Evolutionary conservation across 2,888 invertebrate genomes (phyloP).

Genomic region (Oscheius sp.): DNA sequence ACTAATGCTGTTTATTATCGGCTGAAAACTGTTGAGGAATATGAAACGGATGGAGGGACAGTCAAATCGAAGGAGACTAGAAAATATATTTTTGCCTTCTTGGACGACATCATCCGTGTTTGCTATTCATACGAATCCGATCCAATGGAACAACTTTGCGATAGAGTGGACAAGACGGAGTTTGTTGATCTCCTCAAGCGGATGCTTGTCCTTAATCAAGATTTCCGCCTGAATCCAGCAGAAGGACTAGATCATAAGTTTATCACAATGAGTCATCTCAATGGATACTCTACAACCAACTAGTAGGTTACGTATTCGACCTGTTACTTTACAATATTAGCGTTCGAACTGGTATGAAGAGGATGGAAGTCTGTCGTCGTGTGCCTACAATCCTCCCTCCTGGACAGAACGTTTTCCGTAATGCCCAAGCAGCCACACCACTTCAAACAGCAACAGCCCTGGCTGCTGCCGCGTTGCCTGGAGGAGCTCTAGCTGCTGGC

Average conservation of each 20-base stretch:
- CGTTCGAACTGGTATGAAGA: conserved; percentile 46
- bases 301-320: conserved; percentile 48
- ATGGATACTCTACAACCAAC: conserved; percentile 46
- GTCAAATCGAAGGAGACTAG: conserved; percentile 98
- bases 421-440: conserved; percentile 39
- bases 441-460: conserved; percentile 21
- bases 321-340: conserved; percentile 16
- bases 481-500: not conserved
- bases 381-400: conserved; percentile 1
- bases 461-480: not conserved
- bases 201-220: conserved; percentile 98
- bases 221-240: conserved; percentile 87
- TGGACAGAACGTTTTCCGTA: conserved; percentile 33
- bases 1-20: conserved; percentile 58
- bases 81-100: conserved; percentile 98
- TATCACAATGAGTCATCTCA: conserved; percentile 64
- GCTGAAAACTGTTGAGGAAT: conserved; percentile 94
- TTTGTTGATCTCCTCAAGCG: conserved; percentile 96
- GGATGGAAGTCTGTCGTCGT: conserved; percentile 63
- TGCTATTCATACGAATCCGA: conserved; percentile 74
- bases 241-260: conserved; percentile 68
- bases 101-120: conserved; percentile 84
- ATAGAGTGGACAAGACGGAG: conserved; percentile 94
- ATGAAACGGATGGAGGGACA: conserved; percentile 89
- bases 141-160: conserved; percentile 92